phyloP scores from a whole-genome alignment of 1,140 invertebrate genomes.

The Tetranychus cinnabarinus region DNA sequence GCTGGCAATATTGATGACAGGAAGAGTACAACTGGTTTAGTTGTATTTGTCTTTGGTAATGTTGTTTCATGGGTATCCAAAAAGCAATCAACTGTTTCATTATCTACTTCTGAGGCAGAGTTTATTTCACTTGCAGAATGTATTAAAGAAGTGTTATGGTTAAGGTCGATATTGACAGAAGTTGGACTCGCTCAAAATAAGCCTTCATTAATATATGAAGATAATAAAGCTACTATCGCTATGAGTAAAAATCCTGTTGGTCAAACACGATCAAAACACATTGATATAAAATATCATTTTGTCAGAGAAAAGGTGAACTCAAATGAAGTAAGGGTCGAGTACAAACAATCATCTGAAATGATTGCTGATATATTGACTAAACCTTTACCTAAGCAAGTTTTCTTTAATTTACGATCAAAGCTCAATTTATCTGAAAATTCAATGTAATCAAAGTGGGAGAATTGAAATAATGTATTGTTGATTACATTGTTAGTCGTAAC shows the following conservation, averaged over 20 bases:
- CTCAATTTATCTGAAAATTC: too few relatives aligned
- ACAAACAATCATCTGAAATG: not conserved
- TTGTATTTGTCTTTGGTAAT: constrained; percentile 15
- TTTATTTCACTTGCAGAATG: constrained; percentile 20
- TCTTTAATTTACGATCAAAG: too few relatives aligned
- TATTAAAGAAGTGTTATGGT: constrained; percentile 17
- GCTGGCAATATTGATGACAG: constrained; percentile 2
- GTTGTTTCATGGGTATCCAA: constrained; percentile 16
- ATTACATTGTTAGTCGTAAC: too few relatives aligned
- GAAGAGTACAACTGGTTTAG: not conserved
- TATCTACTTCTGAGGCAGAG: constrained; percentile 20
- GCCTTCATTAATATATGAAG: constrained; percentile 4
- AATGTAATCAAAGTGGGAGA: too few relatives aligned
- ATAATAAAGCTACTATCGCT: constrained; percentile 15
- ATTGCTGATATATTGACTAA: constrained; percentile 12
- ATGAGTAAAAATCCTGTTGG: constrained; percentile 11
- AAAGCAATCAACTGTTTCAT: constrained; percentile 16
- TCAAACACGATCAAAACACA: constrained; percentile 16
- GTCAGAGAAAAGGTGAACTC: constrained; percentile 19
- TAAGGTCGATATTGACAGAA: constrained; percentile 5
- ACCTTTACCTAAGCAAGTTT: not conserved
- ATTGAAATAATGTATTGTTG: too few relatives aligned
- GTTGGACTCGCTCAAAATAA: not conserved
- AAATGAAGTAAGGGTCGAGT: too few relatives aligned
- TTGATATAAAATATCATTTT: constrained; percentile 17